Conservation (phyloP, 2,113 vertebrate species). For the Oceanodroma tethys region DNA sequence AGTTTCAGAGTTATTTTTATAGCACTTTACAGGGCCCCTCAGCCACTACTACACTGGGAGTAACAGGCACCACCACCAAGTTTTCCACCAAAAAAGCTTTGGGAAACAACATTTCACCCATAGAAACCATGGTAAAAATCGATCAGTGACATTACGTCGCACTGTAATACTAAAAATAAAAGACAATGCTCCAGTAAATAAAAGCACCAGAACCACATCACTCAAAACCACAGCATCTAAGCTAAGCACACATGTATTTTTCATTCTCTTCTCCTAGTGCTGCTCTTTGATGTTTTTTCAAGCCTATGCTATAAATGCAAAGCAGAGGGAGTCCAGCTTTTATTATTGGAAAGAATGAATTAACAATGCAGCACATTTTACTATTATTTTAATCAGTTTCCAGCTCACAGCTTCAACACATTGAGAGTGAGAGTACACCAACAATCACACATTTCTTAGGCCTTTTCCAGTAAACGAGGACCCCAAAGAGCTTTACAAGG, state of each 20-base stretch:
- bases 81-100: neutral
- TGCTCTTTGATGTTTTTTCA: neutral
- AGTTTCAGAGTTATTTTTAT: neutral
- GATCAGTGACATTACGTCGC: neutral
- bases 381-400: constrained; percentile 6
- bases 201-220: neutral
- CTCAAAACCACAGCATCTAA: neutral
- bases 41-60: neutral
- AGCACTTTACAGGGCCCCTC: neutral
- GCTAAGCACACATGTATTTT: neutral
- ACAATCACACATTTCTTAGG: neutral
- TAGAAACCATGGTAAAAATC: neutral
- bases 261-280: neutral
- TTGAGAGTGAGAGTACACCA: neutral
- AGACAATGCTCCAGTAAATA: neutral
- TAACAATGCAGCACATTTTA: neutral
- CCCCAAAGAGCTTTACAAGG: constrained; percentile 4
- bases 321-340: neutral
- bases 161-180: neutral
- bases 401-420: neutral
- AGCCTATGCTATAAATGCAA: neutral
- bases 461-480: neutral
- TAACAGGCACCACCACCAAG: neutral
- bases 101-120: neutral
- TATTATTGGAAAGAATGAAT: neutral